phyloP scores from a whole-genome alignment of 2,797 vertebrate genomes.

The Chromis chromis region DNA sequence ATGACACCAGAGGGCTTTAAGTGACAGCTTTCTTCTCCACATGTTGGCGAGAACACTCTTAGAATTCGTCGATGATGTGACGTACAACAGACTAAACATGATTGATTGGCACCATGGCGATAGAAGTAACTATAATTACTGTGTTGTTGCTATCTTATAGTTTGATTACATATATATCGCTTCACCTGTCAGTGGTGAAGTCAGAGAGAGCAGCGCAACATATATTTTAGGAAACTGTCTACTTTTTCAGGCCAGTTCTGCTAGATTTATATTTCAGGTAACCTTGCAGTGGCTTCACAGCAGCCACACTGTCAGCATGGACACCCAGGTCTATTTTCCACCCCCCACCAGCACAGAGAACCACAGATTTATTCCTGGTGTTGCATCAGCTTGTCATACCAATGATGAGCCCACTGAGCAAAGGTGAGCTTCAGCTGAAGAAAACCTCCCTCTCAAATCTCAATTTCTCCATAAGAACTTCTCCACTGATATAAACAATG shows the following conservation, averaged over 20 bases:
- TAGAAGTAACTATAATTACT: no score
- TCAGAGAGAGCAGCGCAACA: no score
- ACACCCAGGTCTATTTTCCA: slow-evolving; percentile 16
- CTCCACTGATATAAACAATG: not conserved
- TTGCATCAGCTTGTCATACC: slow-evolving; percentile 7
- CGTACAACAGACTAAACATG: no score
- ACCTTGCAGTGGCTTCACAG: not conserved
- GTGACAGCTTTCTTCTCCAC: no score
- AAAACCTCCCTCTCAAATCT: not conserved
- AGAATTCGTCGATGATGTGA: no score
- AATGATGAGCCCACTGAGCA: not conserved
- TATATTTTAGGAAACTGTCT: not conserved
- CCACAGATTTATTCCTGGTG: slow-evolving; percentile 31
- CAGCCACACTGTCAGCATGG: slow-evolving; percentile 18
- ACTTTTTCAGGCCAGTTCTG: not conserved
- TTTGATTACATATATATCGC: no score
- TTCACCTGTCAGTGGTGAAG: no score
- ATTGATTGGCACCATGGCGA: no score
- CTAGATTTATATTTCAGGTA: not conserved
- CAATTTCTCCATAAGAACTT: not conserved
- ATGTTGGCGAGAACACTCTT: no score
- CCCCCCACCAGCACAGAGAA: slow-evolving; percentile 24
- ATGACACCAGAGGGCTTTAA: no score
- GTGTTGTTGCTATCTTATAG: no score
- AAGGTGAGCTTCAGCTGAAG: slow-evolving; percentile 11